These are phyloP conservation scores for Lasiurus cinereus DNA, from an alignment of 2,113 vertebrate genomes.

Conservation along the genomic window DNA sequence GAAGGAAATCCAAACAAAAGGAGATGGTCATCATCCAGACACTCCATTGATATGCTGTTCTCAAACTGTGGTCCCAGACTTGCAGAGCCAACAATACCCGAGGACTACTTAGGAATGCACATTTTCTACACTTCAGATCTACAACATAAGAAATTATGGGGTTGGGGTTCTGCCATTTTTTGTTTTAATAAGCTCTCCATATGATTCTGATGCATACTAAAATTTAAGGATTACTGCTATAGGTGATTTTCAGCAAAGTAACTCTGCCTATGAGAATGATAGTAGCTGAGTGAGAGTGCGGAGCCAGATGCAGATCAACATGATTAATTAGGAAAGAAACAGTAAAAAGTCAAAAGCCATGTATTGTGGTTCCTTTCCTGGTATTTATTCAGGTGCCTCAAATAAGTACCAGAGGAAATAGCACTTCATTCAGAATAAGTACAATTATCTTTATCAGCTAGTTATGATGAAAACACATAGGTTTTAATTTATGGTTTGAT, in stretches of 20 bases:
- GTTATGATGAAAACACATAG: not conserved
- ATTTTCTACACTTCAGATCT: not conserved
- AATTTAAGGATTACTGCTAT: not conserved
- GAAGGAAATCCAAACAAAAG: not conserved
- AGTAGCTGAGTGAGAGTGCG: not conserved
- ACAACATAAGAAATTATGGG: not conserved
- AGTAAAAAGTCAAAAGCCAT: not conserved
- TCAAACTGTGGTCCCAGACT: not conserved
- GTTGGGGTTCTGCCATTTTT: not conserved
- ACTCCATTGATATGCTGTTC: not conserved
- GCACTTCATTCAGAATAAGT: slow-evolving; percentile 2
- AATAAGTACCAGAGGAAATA: not conserved
- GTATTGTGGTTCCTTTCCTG: not conserved
- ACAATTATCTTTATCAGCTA: not conserved
- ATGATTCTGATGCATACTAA: not conserved
- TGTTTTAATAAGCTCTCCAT: not conserved
- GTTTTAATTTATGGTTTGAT: not conserved
- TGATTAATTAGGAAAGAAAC: not conserved
- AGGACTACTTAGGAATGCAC: not conserved
- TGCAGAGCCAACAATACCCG: not conserved
- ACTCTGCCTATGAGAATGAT: not conserved
- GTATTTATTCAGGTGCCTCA: not conserved
- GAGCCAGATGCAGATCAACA: not conserved
- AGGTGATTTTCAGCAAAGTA: not conserved
- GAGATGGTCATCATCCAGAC: not conserved